Conservation (phyloP, 1,140 invertebrate genomes). For the Zaprionus camerounensis region DNA sequence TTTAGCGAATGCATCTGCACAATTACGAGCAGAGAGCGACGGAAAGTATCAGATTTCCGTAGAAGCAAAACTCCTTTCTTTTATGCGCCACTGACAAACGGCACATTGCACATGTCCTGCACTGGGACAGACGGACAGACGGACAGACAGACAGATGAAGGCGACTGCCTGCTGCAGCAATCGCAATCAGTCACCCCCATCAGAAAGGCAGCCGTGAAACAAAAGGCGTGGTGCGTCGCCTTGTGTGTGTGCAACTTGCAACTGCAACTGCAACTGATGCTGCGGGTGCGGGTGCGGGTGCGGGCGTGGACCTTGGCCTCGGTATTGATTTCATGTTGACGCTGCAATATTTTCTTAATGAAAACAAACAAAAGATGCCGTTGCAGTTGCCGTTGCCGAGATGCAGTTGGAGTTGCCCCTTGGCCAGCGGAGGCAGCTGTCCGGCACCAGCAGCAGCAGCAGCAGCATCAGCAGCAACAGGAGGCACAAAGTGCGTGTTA, state of each 20-base stretch:
- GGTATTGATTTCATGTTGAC: slow-evolving; percentile 83
- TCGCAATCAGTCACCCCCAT: slow-evolving; percentile 81
- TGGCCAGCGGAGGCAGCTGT: slow-evolving; percentile 27
- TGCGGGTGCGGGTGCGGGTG: slow-evolving; percentile 52
- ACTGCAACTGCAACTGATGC: slow-evolving; percentile 10
- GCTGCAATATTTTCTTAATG: slow-evolving; percentile 83
- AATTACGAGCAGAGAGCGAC: slow-evolving; percentile 61
- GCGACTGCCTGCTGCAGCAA: slow-evolving; percentile 44
- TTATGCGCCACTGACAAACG: slow-evolving; percentile 81
- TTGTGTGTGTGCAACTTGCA: slow-evolving; percentile 23
- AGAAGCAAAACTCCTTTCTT: slow-evolving; percentile 77
- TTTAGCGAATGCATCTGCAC: slow-evolving; percentile 78
- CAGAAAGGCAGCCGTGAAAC: slow-evolving; percentile 78
- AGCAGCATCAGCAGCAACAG: slow-evolving; percentile 47
- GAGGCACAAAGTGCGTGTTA: slow-evolving; percentile 79
- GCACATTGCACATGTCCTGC: slow-evolving; percentile 79
- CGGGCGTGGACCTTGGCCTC: slow-evolving; percentile 75
- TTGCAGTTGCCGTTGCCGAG: slow-evolving; percentile 41
- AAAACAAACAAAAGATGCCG: slow-evolving; percentile 75
- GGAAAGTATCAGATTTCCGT: slow-evolving; percentile 75
- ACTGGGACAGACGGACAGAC: slow-evolving; percentile 24
- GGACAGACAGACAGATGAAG: slow-evolving; percentile 17
- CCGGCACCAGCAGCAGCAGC: slow-evolving; percentile 36
- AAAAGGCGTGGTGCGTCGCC: slow-evolving; percentile 61
- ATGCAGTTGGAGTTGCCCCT: slow-evolving; percentile 32